phyloP scores from a whole-genome alignment of 1,140 invertebrate species.

The Drosophila takahashii region DNA sequence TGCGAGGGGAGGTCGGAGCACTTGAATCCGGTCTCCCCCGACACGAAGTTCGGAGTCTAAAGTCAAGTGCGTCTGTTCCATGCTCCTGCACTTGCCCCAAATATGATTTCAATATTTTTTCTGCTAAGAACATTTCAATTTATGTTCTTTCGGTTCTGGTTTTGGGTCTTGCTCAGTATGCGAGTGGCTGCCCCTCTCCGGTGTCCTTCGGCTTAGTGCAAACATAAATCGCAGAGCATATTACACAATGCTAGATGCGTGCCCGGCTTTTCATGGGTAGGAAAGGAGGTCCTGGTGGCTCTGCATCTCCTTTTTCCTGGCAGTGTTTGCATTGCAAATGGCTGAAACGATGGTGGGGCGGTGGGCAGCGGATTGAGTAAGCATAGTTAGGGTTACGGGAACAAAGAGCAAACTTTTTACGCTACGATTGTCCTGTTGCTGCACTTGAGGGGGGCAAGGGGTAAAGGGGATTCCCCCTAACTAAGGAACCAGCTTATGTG shows the following conservation, averaged over 20 bases:
- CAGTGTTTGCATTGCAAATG: slow-evolving; percentile 72
- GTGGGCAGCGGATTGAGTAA: slow-evolving; percentile 17
- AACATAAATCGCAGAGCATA: slow-evolving; percentile 83
- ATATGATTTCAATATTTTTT: slow-evolving; percentile 76
- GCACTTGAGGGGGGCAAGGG: slow-evolving; percentile 20
- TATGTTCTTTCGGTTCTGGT: slow-evolving; percentile 60
- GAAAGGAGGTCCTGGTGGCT: slow-evolving; percentile 12
- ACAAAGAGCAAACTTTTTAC: slow-evolving; percentile 75
- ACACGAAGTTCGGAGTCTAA: slow-evolving; percentile 32
- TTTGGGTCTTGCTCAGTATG: slow-evolving; percentile 63
- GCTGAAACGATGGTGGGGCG: slow-evolving; percentile 15
- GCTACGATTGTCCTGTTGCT: slow-evolving; percentile 78
- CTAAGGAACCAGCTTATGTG: slow-evolving; percentile 11
- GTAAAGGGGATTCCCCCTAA: not conserved
- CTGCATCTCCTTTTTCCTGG: slow-evolving; percentile 19
- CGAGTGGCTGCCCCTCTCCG: slow-evolving; percentile 49
- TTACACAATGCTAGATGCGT: slow-evolving; percentile 79
- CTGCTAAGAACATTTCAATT: slow-evolving; percentile 71
- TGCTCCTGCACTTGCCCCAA: slow-evolving; percentile 57
- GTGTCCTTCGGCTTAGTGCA: slow-evolving; percentile 36
- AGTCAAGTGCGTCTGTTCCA: slow-evolving; percentile 52
- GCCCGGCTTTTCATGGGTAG: slow-evolving; percentile 64
- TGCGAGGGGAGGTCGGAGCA: slow-evolving; percentile 17
- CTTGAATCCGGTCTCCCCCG: slow-evolving; percentile 30
- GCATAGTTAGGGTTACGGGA: slow-evolving; percentile 38